phyloP scores from a whole-genome alignment of 2,888 invertebrate species.

The Camponotus fellah region DNA sequence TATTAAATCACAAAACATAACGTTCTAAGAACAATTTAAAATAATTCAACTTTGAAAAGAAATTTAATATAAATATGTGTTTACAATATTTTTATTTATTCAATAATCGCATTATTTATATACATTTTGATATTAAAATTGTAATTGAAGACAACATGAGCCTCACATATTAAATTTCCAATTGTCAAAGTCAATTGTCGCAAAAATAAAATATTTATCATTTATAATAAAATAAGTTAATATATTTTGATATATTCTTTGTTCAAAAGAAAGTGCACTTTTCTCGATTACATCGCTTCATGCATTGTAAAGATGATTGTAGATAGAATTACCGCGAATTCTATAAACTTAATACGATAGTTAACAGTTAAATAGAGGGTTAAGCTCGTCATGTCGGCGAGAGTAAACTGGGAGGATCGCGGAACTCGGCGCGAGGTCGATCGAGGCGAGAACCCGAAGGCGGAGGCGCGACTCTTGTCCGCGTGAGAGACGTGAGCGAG shows the following conservation, averaged over 20 bases:
- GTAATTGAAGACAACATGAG: not conserved
- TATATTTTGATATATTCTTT: not conserved
- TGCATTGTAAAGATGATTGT: not conserved
- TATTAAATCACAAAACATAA: too few species aligned
- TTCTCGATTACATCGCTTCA: not conserved
- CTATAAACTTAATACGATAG: not conserved
- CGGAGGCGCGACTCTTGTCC: constrained; percentile 23
- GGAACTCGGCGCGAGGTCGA: constrained; percentile 21
- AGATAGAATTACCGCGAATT: not conserved
- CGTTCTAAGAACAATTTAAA: too few species aligned
- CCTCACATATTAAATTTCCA: not conserved
- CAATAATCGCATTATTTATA: too few species aligned
- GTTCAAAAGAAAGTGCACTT: not conserved
- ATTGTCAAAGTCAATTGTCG: not conserved
- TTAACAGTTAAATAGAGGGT: not conserved
- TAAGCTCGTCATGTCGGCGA: not conserved
- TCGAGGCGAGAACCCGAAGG: constrained; percentile 32
- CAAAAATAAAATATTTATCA: not conserved
- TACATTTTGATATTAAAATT: not conserved
- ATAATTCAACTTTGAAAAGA: too few species aligned
- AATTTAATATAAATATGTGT: too few species aligned
- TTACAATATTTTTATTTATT: too few species aligned
- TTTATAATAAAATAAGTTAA: not conserved
- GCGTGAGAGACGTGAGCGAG: constrained; percentile 21
- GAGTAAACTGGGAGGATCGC: not conserved